Percentiles rank a stretch among this genome's conserved stretches.
Evolutionary conservation across 1,140 invertebrate genomes (phyloP).

Genomic region (Brachionus calyciflorus): DNA sequence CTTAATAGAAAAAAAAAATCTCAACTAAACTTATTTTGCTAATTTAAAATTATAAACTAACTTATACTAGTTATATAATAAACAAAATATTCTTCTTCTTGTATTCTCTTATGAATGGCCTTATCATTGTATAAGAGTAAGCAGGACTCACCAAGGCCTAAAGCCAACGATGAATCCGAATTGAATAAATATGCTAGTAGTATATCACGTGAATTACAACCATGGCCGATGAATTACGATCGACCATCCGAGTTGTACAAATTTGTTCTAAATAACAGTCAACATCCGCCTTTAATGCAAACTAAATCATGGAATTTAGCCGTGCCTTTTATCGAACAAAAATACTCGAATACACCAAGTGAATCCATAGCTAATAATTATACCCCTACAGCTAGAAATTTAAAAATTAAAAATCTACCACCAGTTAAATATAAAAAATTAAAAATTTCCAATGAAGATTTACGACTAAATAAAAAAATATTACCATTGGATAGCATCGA

Average conservation of each 20-base stretch:
- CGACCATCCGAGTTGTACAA: conserved; percentile 48
- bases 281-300: conserved; percentile 61
- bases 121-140: neutral
- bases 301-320: conserved; percentile 61
- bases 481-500: neutral
- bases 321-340: conserved; percentile 60
- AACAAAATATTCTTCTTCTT: neutral
- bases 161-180: neutral
- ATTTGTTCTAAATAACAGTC: conserved; percentile 58
- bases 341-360: conserved; percentile 63
- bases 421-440: conserved; percentile 52
- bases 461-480: neutral
- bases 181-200: conserved; percentile 15
- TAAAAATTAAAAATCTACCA: conserved; percentile 63
- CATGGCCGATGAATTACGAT: neutral
- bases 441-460: neutral
- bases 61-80: conserved; percentile 24
- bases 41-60: conserved; percentile 5
- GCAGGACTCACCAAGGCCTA: conserved; percentile 1
- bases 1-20: conserved; percentile 3
- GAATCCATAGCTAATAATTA: conserved; percentile 68
- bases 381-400: conserved; percentile 63
- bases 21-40: conserved; percentile 26
- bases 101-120: neutral
- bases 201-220: conserved; percentile 18